phyloP scores from a whole-genome alignment of 2,797 vertebrate genomes.

The Coranthus polyacanthus region DNA sequence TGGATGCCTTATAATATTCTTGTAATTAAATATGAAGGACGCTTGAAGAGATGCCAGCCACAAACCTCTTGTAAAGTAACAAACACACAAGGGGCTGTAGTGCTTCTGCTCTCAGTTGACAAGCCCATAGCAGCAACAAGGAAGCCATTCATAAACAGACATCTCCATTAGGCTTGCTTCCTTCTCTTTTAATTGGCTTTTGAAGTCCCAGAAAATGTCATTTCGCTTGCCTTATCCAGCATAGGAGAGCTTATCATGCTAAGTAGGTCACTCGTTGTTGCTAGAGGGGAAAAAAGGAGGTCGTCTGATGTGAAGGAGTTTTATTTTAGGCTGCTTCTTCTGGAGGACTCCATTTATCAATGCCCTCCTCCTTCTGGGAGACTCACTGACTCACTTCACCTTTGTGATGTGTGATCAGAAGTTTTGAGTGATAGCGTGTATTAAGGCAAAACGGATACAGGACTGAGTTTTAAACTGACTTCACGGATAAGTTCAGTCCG shows the following conservation, averaged over 20 bases:
- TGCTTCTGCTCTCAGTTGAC: slow-evolving; percentile 26
- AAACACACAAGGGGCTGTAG: slow-evolving; percentile 17
- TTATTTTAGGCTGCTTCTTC: slow-evolving; percentile 78
- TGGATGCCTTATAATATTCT: slow-evolving; percentile 9
- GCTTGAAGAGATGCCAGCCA: slow-evolving; percentile 15
- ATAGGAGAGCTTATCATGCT: slow-evolving; percentile 65
- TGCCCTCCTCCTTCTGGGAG: slow-evolving; percentile 36
- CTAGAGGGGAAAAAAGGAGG: slow-evolving; percentile 69
- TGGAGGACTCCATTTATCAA: slow-evolving; percentile 78
- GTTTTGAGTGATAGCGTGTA: slow-evolving; percentile 18
- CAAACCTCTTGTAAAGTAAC: slow-evolving; percentile 15
- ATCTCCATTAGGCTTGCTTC: slow-evolving; percentile 58
- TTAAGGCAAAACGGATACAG: not conserved
- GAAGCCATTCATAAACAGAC: slow-evolving; percentile 66
- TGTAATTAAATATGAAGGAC: slow-evolving; percentile 20
- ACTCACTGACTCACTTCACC: slow-evolving; percentile 38
- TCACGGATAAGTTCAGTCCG: not conserved
- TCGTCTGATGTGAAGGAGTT: slow-evolving; percentile 72
- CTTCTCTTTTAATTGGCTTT: slow-evolving; percentile 69
- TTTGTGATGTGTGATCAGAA: slow-evolving; percentile 42
- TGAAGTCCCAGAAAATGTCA: slow-evolving; percentile 76
- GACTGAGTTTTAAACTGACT: not conserved
- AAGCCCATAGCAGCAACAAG: slow-evolving; percentile 49
- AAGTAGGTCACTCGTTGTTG: slow-evolving; percentile 83
- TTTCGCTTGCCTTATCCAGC: slow-evolving; percentile 70